phyloP scores from a whole-genome alignment of 2,113 vertebrate species.

The Pampusana beccarii region DNA sequence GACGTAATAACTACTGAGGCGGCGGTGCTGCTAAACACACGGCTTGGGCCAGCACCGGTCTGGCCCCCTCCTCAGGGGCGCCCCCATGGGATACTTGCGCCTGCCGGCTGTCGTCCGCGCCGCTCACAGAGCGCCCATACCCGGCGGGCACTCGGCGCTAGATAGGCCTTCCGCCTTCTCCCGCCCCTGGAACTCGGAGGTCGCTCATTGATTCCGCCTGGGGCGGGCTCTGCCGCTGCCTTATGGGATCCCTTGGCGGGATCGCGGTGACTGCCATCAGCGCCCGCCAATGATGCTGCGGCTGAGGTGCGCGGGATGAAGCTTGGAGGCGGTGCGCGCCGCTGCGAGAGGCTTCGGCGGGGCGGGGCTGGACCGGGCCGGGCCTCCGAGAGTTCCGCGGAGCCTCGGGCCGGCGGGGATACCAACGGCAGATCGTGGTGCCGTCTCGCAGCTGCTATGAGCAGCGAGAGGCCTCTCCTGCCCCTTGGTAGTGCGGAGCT shows the following conservation, averaged over 20 bases:
- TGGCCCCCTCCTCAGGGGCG: fast-evolving
- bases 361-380: not conserved
- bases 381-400: not conserved
- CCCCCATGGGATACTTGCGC: too few species aligned
- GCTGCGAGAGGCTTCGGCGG: too few species aligned
- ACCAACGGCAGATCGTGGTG: too few species aligned
- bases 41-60: not conserved
- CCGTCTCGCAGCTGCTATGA: too few species aligned
- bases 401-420: too few species aligned
- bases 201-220: not conserved
- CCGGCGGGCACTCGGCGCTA: not conserved
- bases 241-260: not conserved
- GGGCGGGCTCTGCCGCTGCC: not conserved
- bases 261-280: not conserved
- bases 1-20: slow-evolving; percentile 86
- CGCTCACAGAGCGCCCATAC: not conserved
- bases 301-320: not conserved
- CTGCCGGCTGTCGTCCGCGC: too few species aligned
- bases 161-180: slow-evolving; percentile 48
- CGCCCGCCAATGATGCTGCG: not conserved
- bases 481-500: too few species aligned
- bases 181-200: not conserved
- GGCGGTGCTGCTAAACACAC: not conserved
- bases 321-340: not conserved
- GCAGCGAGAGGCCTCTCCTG: too few species aligned